phyloP scores from a whole-genome alignment of 2,888 invertebrate species.

The Eulithis testata region DNA sequence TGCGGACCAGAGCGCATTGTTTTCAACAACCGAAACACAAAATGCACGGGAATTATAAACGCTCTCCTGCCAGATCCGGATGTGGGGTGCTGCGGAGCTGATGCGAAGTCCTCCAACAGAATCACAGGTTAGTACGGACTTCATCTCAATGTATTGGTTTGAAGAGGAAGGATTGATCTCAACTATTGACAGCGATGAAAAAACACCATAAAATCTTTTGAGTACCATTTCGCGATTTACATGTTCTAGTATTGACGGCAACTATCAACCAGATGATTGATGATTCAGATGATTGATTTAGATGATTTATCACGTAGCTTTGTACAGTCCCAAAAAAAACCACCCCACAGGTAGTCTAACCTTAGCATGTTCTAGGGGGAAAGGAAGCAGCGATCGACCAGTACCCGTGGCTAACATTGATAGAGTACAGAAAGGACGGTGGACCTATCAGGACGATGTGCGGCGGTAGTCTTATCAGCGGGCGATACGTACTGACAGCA shows the following conservation, averaged over 20 bases:
- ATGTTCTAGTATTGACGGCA: too few species aligned
- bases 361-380: slow-evolving; percentile 17
- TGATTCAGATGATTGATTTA: too few species aligned
- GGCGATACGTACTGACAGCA: slow-evolving; percentile 51
- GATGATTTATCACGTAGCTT: too few species aligned
- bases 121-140: slow-evolving; percentile 54
- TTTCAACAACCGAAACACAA: slow-evolving; percentile 8
- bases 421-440: slow-evolving; percentile 72
- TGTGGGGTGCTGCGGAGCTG: slow-evolving; percentile 63
- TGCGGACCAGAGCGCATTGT: slow-evolving; percentile 46
- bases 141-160: too few species aligned
- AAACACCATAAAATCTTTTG: too few species aligned
- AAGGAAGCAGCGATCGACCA: slow-evolving; percentile 65
- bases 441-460: slow-evolving; percentile 70
- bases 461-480: slow-evolving; percentile 32
- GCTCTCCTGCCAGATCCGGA: slow-evolving; percentile 55
- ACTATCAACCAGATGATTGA: too few species aligned
- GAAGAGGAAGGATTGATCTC: too few species aligned
- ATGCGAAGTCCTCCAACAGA: slow-evolving; percentile 53
- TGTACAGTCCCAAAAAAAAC: neutral
- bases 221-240: too few species aligned
- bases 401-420: slow-evolving; percentile 84
- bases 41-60: slow-evolving; percentile 41
- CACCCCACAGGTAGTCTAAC: neutral
- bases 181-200: too few species aligned